These are phyloP conservation scores for Coelopa pilipes DNA, from an alignment of 2,888 invertebrate genomes.

Conservation along the genomic window DNA sequence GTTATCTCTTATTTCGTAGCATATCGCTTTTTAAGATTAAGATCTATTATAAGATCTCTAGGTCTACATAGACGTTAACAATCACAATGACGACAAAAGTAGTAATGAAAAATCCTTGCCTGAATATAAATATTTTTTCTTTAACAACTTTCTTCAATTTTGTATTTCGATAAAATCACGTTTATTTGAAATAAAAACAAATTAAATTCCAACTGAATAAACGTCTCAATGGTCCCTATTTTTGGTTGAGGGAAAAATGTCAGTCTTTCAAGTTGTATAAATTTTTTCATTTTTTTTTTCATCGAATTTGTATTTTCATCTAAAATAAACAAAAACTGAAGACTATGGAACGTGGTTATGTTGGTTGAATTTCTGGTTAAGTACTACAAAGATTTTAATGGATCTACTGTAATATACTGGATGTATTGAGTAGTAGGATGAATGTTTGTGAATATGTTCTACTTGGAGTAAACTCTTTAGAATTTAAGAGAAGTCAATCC, in stretches of 20 bases:
- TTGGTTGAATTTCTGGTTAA: too few relatives aligned
- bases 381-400: too few relatives aligned
- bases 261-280: too few relatives aligned
- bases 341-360: too few relatives aligned
- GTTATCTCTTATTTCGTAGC: conserved; percentile 28
- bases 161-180: neutral
- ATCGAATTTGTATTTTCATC: too few relatives aligned
- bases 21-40: conserved; percentile 31
- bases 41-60: conserved; percentile 43
- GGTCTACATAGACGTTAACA: conserved; percentile 56
- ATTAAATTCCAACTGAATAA: too few relatives aligned
- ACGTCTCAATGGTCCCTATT: too few relatives aligned
- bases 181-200: conserved; percentile 16
- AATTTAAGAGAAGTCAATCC: too few relatives aligned
- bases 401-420: neutral
- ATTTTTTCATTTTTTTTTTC: too few relatives aligned
- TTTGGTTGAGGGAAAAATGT: too few relatives aligned
- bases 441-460: neutral
- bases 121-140: neutral
- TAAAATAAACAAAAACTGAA: too few relatives aligned
- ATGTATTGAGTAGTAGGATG: conserved; percentile 2
- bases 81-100: conserved; percentile 57
- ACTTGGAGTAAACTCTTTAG: too few relatives aligned
- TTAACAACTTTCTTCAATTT: conserved; percentile 30
- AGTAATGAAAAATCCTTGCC: conserved; percentile 55